A percentile compares a stretch with the other conserved stretches of the same genome.
Evolutionary conservation across 2,113 vertebrate species (phyloP).

Genomic region (Candoia aspera): DNA sequence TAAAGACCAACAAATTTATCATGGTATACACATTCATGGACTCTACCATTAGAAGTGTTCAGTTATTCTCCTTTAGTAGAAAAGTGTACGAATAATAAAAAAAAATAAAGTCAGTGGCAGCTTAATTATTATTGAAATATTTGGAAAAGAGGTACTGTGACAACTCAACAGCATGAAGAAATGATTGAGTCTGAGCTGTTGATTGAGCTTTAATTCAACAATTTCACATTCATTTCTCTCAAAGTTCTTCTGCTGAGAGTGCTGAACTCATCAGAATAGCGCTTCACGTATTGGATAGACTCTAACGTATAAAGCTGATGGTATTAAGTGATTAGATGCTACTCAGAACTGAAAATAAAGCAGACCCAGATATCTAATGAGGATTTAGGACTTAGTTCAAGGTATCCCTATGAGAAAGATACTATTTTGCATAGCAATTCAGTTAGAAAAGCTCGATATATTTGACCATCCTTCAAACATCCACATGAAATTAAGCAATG

Average conservation of each 20-base stretch:
- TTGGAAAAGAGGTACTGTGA: neutral
- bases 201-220: neutral
- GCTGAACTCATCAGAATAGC: neutral
- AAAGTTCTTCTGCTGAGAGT: neutral
- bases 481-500: neutral
- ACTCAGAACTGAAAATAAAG: neutral
- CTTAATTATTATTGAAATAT: neutral
- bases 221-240: neutral
- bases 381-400: neutral
- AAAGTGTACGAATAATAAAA: neutral
- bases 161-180: neutral
- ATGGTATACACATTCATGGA: neutral
- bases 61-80: neutral
- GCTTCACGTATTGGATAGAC: neutral
- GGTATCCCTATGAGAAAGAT: neutral
- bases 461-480: neutral
- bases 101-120: neutral
- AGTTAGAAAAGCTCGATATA: neutral
- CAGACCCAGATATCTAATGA: neutral
- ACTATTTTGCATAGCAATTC: neutral
- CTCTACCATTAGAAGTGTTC: neutral
- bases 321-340: neutral
- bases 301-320: neutral
- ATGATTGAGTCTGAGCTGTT: neutral
- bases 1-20: neutral